A percentile compares a stretch with the other conserved stretches of the same genome.
Conservation (phyloP, 1,140 invertebrate species). For the Heterodera carotae region DNA sequence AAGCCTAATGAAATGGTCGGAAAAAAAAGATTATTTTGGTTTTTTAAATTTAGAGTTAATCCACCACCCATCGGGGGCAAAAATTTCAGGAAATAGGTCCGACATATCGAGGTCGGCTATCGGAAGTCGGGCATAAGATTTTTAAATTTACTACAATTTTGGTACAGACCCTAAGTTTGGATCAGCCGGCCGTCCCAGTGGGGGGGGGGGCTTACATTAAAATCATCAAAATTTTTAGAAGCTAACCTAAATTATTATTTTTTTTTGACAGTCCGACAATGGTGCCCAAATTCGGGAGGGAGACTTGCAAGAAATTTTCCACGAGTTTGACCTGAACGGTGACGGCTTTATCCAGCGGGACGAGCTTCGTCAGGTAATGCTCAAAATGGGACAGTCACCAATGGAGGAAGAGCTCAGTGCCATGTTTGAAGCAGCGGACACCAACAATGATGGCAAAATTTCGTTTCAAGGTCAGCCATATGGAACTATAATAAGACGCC, state of each 20-base stretch:
- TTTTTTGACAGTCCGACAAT: constrained; percentile 8
- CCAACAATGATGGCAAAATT: constrained; percentile 55
- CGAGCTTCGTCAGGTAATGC: constrained; percentile 62
- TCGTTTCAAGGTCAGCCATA: constrained; percentile 43
- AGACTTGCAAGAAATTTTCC: constrained; percentile 61
- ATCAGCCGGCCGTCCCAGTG: no score
- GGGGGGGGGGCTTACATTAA: no score
- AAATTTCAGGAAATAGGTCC: neutral
- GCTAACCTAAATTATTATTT: neutral
- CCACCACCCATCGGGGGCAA: neutral
- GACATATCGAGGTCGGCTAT: no score
- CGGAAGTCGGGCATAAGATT: no score
- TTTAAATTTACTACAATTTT: neutral
- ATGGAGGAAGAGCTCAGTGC: constrained; percentile 63
- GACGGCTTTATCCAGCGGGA: constrained; percentile 65
- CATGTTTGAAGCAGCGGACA: constrained; percentile 54
- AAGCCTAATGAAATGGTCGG: neutral
- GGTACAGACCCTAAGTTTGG: neutral
- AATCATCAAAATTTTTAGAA: neutral
- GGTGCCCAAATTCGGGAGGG: constrained; percentile 62
- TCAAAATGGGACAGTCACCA: constrained; percentile 65
- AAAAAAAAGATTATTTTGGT: neutral
- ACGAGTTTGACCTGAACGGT: constrained; percentile 63
- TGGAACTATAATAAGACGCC: no score
- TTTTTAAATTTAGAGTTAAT: neutral